A percentile compares a stretch with the other conserved stretches of the same genome.
Evolutionary conservation across 2,888 invertebrate species (phyloP).

Genomic region (Incurvaria masculella): DNA sequence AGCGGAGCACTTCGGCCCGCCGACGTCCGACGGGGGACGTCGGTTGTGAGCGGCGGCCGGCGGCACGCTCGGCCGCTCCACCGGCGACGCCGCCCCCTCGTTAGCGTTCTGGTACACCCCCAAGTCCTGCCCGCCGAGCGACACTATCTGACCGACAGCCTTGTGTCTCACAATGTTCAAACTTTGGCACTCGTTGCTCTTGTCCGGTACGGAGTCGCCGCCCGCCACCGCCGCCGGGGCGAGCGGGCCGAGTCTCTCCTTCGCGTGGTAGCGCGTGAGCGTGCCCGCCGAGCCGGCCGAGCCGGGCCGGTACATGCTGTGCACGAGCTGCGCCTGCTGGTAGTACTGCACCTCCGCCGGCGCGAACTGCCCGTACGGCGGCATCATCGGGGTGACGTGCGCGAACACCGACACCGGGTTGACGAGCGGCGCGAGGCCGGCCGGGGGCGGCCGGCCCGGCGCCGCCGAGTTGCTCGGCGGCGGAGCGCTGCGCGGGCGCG

Average conservation of each 20-base stretch:
- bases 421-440: conserved; percentile 28
- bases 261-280: conserved; percentile 39
- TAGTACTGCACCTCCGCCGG: conserved; percentile 45
- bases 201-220: conserved; percentile 8
- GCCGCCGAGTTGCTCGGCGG: conserved; percentile 24
- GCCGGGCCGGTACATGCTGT: conserved; percentile 40
- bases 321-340: conserved; percentile 42
- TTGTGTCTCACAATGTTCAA: conserved; percentile 52
- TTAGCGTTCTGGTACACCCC: conserved; percentile 43
- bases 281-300: conserved; percentile 51
- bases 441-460: conserved; percentile 33
- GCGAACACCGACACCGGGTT: conserved; percentile 46
- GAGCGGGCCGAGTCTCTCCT: conserved; percentile 26
- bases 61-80: conserved; percentile 31
- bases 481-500: conserved; percentile 44
- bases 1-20: neutral
- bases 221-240: conserved; percentile 18
- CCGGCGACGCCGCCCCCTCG: conserved; percentile 45
- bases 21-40: neutral
- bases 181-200: conserved; percentile 50
- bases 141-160: conserved; percentile 50
- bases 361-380: conserved; percentile 40
- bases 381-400: conserved; percentile 37
- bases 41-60: neutral
- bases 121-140: conserved; percentile 43